phyloP scores from a whole-genome alignment of 2,888 invertebrate genomes.

The Lithophane ornitopus region DNA sequence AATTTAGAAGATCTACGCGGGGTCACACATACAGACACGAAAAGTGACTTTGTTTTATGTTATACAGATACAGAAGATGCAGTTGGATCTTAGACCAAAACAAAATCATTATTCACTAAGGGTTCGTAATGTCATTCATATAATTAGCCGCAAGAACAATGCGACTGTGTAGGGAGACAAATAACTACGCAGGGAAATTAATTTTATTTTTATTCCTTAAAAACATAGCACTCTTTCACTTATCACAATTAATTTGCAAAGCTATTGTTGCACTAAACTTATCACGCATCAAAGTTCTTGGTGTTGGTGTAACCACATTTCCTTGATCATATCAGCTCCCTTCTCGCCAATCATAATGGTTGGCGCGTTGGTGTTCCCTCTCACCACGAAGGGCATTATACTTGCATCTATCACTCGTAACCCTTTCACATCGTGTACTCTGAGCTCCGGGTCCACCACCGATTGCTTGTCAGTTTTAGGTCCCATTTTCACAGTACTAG shows the following conservation, averaged over 20 bases:
- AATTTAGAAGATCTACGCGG: not conserved
- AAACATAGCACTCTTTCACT: not conserved
- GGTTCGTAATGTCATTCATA: not conserved
- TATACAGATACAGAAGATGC: not conserved
- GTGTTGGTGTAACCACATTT: constrained; percentile 84
- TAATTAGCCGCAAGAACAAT: not conserved
- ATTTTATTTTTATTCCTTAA: constrained; percentile 5
- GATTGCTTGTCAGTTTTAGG: constrained; percentile 81
- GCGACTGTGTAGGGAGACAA: not conserved
- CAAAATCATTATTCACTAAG: not conserved
- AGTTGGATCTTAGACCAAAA: not conserved
- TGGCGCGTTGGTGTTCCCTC: constrained; percentile 92
- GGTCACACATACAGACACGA: not conserved
- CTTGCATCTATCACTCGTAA: constrained; percentile 92
- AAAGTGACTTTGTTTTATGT: not conserved
- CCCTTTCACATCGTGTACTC: constrained; percentile 87
- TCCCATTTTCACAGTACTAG: constrained; percentile 92
- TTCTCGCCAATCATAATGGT: constrained; percentile 92
- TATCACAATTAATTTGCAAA: constrained; percentile 48
- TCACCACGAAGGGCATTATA: constrained; percentile 92
- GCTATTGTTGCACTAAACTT: constrained; percentile 27
- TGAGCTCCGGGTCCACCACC: constrained; percentile 90
- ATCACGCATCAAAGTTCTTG: constrained; percentile 71
- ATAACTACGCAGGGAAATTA: not conserved
- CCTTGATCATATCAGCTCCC: constrained; percentile 91